Evolutionary conservation across 2,888 invertebrate species (phyloP).

Genomic region (Pristionchus fissidentatus): DNA sequence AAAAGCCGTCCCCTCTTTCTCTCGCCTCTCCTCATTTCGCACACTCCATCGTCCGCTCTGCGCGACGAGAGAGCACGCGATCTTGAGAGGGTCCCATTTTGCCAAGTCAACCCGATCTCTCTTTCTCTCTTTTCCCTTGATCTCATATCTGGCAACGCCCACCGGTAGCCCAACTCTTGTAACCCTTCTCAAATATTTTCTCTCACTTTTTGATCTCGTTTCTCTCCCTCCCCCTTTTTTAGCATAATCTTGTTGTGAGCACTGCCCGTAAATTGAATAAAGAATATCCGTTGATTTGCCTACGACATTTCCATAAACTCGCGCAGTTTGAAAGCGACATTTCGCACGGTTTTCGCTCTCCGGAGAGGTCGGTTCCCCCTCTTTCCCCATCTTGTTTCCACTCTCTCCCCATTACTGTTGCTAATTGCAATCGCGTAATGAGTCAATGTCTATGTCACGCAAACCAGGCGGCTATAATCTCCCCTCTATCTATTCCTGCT

Average conservation of each 20-base stretch:
- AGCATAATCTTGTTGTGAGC: background rate
- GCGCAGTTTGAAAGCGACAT: background rate
- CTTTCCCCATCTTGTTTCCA: background rate
- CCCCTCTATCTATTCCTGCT: background rate
- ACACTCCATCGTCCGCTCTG: background rate
- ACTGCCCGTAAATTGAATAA: background rate
- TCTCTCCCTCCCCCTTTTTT: background rate
- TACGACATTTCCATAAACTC: background rate
- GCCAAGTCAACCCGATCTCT: background rate
- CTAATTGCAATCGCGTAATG: background rate
- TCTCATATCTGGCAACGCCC: background rate
- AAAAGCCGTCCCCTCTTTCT: background rate
- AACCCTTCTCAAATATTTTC: background rate
- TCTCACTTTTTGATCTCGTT: background rate
- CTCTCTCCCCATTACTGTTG: background rate
- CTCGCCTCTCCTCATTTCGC: background rate
- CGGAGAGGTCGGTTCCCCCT: background rate
- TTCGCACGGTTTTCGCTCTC: background rate
- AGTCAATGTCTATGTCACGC: background rate
- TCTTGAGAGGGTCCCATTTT: background rate
- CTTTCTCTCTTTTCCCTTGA: background rate
- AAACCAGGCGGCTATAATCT: background rate
- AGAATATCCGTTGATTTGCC: background rate
- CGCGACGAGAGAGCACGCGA: background rate
- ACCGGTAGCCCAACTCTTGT: background rate